phyloP scores from a whole-genome alignment of 2,113 vertebrate genomes.

The Cettia cetti region DNA sequence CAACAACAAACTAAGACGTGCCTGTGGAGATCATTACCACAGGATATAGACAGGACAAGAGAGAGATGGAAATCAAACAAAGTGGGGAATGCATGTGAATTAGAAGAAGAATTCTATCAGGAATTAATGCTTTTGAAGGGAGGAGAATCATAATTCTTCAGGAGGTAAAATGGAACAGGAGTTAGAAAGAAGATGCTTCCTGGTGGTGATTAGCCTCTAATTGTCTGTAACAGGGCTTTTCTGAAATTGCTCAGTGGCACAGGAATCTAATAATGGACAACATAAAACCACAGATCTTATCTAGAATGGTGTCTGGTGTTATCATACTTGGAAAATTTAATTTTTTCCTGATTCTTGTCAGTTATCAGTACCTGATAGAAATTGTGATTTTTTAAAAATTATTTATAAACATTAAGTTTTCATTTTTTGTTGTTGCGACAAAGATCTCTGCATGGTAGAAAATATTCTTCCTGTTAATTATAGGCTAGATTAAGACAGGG shows the following conservation, averaged over 20 bases:
- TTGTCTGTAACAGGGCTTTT: background rate
- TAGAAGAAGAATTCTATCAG: background rate
- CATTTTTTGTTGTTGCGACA: background rate
- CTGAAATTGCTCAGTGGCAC: background rate
- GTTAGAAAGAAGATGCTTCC: background rate
- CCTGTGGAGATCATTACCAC: background rate
- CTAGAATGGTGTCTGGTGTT: background rate
- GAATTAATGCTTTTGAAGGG: background rate
- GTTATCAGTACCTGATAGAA: background rate
- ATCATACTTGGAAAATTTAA: background rate
- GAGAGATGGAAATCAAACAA: background rate
- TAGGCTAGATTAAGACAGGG: background rate
- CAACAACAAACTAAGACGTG: background rate
- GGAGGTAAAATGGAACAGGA: background rate
- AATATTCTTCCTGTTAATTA: background rate
- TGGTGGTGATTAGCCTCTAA: background rate
- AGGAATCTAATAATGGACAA: background rate
- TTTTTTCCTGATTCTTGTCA: background rate
- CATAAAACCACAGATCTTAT: background rate
- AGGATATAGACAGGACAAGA: background rate
- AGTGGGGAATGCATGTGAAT: background rate
- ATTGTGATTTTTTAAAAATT: background rate
- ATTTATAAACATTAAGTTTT: background rate
- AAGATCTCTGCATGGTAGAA: background rate
- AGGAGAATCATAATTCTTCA: background rate